Evolutionary conservation across 2,888 invertebrate species (phyloP).

Genomic region (Hoplodrina blanda): DNA sequence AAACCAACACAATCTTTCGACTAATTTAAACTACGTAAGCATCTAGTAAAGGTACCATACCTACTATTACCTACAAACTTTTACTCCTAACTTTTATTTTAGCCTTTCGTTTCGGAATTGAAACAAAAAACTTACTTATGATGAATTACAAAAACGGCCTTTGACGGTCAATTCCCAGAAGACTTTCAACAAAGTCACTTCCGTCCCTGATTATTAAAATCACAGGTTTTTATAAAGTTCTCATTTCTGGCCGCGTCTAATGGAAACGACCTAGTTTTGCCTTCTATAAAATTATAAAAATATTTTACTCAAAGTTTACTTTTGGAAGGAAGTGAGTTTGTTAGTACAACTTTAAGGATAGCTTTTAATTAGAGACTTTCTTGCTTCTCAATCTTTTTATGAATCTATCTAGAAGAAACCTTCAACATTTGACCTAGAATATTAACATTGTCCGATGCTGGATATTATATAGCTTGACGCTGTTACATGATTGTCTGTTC

Average conservation of each 20-base stretch:
- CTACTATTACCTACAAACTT: not conserved
- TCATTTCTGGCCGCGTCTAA: constrained; percentile 55
- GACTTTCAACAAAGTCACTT: constrained; percentile 55
- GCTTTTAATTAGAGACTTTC: constrained; percentile 30
- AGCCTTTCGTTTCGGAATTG: constrained; percentile 4
- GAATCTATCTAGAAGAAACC: not conserved
- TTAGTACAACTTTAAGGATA: constrained; percentile 29
- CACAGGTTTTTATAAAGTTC: constrained; percentile 58
- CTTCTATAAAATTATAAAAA: constrained; percentile 54
- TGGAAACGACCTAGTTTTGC: constrained; percentile 60
- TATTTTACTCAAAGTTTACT: constrained; percentile 56
- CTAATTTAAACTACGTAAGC: not conserved
- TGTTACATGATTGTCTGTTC: too few relatives aligned
- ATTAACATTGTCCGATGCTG: too few relatives aligned
- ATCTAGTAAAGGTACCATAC: not conserved
- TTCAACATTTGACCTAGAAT: not conserved
- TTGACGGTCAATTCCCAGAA: constrained; percentile 34
- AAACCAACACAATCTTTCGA: not conserved
- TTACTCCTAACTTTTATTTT: not conserved
- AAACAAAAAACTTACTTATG: constrained; percentile 29
- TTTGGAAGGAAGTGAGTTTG: constrained; percentile 38
- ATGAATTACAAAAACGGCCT: constrained; percentile 53
- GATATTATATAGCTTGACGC: too few relatives aligned
- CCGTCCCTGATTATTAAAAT: constrained; percentile 54
- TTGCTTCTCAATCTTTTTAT: not conserved